Percentiles rank a stretch among this genome's conserved stretches.
Conservation (phyloP, 2,797 vertebrate genomes). For the Chaunax sp. region DNA sequence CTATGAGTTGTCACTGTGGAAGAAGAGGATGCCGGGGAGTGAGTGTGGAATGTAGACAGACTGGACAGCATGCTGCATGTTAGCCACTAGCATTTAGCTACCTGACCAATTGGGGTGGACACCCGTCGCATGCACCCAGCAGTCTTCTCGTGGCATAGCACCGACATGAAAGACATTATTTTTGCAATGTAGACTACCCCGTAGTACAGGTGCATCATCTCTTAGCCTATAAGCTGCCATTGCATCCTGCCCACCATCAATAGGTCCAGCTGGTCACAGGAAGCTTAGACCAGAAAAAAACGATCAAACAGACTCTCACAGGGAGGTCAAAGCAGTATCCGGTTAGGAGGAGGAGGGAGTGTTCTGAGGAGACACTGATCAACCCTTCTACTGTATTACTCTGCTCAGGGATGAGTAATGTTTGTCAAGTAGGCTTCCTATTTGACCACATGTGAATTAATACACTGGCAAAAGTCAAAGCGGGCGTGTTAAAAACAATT, state of each 20-base stretch:
- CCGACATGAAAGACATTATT: not conserved
- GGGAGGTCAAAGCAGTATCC: conserved; percentile 64
- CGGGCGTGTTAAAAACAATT: not conserved
- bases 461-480: not conserved
- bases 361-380: conserved; percentile 29
- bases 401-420: conserved; percentile 16
- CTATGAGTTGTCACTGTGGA: no score
- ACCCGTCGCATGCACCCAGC: no score
- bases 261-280: conserved; percentile 51
- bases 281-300: conserved; percentile 57
- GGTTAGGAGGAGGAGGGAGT: conserved; percentile 23
- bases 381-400: conserved; percentile 23
- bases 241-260: conserved; percentile 49
- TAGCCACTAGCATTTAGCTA: no score
- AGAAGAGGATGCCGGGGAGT: no score
- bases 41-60: no score
- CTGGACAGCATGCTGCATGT: no score
- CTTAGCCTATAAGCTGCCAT: conserved; percentile 48
- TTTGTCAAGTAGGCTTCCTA: conserved; percentile 3
- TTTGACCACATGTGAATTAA: conserved; percentile 4
- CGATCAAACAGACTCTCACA: conserved; percentile 52
- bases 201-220: conserved; percentile 43
- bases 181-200: not conserved
- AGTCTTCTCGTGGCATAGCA: no score
- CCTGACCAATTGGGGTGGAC: no score